These are phyloP conservation scores for Hydrochoerus hydrochaeris DNA, from an alignment of 2,113 vertebrate species.

Conservation along the genomic window DNA sequence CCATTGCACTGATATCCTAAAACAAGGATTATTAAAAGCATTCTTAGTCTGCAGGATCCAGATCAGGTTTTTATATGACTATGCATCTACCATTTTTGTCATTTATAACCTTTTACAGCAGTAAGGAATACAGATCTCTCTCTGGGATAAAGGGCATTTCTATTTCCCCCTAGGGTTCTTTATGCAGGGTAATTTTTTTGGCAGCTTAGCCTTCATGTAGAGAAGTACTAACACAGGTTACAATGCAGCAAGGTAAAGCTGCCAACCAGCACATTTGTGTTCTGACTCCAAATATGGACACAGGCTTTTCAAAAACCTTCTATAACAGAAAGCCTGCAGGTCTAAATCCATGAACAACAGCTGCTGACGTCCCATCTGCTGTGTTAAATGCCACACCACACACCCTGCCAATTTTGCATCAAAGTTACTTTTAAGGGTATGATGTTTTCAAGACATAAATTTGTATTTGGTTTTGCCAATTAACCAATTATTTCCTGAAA, in stretches of 20 bases:
- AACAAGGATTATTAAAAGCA: conserved; percentile 63
- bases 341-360: conserved; percentile 68
- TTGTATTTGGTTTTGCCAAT: conserved; percentile 37
- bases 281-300: conserved; percentile 78
- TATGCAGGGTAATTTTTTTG: conserved; percentile 66
- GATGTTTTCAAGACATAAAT: conserved; percentile 59
- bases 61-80: conserved; percentile 39
- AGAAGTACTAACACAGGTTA: conserved; percentile 70
- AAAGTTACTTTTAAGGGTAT: conserved; percentile 71
- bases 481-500: conserved; percentile 46
- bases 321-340: conserved; percentile 58
- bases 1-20: conserved; percentile 97
- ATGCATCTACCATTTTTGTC: conserved; percentile 38
- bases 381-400: conserved; percentile 22
- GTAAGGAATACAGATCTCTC: conserved; percentile 56
- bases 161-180: conserved; percentile 61
- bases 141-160: conserved; percentile 48
- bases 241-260: conserved; percentile 50
- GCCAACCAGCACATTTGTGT: conserved; percentile 58
- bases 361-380: conserved; percentile 61
- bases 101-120: conserved; percentile 64
- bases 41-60: conserved; percentile 26
- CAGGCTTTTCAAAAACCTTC: conserved; percentile 70
- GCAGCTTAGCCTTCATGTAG: conserved; percentile 68
- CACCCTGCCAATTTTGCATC: conserved; percentile 71